phyloP scores from a whole-genome alignment of 2,888 invertebrate species.

The Erebia ligea region DNA sequence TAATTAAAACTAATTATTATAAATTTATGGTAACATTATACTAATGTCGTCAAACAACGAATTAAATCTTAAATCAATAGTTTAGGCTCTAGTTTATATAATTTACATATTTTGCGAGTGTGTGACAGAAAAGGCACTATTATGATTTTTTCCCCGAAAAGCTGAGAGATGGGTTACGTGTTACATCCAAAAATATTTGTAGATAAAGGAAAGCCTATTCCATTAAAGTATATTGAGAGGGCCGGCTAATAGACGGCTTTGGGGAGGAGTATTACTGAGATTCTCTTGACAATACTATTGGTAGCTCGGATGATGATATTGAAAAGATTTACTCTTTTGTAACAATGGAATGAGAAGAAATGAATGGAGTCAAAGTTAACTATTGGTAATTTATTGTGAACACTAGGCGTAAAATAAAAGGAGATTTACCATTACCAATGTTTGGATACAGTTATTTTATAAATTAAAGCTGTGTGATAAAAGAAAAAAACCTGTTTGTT shows the following conservation, averaged over 20 bases:
- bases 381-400: not conserved
- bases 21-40: too few species aligned
- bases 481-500: too few species aligned
- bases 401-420: not conserved
- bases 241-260: slow-evolving; percentile 31
- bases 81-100: not conserved
- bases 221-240: slow-evolving; percentile 38
- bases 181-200: slow-evolving; percentile 28
- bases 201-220: slow-evolving; percentile 32
- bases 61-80: too few species aligned
- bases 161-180: slow-evolving; percentile 30
- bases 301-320: slow-evolving; percentile 22
- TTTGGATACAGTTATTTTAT: too few species aligned
- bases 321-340: slow-evolving; percentile 18
- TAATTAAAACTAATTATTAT: too few species aligned
- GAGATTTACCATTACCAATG: too few species aligned
- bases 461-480: too few species aligned
- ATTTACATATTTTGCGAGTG: not conserved
- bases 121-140: slow-evolving; percentile 34
- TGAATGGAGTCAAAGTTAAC: not conserved
- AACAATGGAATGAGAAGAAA: slow-evolving; percentile 1
- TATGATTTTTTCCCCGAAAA: slow-evolving; percentile 35
- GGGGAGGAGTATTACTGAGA: slow-evolving; percentile 26
- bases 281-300: slow-evolving; percentile 32
- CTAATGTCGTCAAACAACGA: too few species aligned